phyloP scores from a whole-genome alignment of 2,888 invertebrate genomes.

The Bibio marci region DNA sequence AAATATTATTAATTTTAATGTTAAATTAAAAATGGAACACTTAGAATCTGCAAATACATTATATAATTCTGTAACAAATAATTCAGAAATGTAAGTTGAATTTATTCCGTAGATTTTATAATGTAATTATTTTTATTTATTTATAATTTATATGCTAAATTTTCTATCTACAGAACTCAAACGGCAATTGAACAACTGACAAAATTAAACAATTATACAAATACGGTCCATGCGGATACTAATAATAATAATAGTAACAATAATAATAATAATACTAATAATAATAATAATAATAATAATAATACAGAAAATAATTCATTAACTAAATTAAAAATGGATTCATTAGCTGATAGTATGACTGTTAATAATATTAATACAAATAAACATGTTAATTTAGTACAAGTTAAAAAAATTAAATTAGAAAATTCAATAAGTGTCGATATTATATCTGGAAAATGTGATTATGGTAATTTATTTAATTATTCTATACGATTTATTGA shows the following conservation, averaged over 20 bases:
- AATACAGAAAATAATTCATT: constrained; percentile 11
- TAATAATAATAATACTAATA: no score
- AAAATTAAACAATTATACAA: constrained; percentile 8
- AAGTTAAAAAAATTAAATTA: constrained; percentile 22
- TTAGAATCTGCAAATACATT: no score
- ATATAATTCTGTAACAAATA: no score
- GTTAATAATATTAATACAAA: constrained; percentile 19
- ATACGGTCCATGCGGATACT: no score
- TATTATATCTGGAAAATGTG: constrained; percentile 21
- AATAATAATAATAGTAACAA: no score
- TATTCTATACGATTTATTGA: neutral
- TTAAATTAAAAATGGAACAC: constrained; percentile 1
- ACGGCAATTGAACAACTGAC: constrained; percentile 9
- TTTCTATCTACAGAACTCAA: neutral
- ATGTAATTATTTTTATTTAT: no score
- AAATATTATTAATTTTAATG: neutral
- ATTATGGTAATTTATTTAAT: constrained; percentile 6
- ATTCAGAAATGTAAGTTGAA: constrained; percentile 3
- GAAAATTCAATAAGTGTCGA: constrained; percentile 27
- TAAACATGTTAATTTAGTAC: constrained; percentile 22
- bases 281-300: constrained; percentile 8
- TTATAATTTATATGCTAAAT: neutral
- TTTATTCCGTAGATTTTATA: no score
- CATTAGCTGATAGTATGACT: constrained; percentile 13
- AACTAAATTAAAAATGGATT: constrained; percentile 10